Conservation (phyloP, 2,797 vertebrate genomes). For the Simalia tracyae region DNA sequence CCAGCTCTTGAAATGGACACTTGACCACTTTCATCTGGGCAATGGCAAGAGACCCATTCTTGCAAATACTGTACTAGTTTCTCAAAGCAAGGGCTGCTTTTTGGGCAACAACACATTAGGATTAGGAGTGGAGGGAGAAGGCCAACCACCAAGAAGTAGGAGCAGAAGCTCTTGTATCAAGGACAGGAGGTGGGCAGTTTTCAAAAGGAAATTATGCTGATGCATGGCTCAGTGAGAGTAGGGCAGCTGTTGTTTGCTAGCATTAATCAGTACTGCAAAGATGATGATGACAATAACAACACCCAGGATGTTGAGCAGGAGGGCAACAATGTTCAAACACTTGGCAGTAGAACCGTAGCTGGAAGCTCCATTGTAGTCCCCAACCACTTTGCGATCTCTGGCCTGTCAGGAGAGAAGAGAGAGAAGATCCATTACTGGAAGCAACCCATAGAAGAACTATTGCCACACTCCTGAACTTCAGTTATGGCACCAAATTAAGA, state of each 20-base stretch:
- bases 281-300: not conserved
- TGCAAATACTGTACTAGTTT: not conserved
- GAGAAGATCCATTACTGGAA: not conserved
- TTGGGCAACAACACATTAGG: not conserved
- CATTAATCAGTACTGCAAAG: accelerated
- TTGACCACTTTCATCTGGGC: not conserved
- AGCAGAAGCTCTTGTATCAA: not conserved
- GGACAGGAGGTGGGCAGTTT: not conserved
- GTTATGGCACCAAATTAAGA: not conserved
- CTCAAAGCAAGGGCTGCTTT: not conserved
- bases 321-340: constrained; percentile 3
- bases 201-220: not conserved
- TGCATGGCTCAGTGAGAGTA: not conserved
- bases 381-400: constrained; percentile 32
- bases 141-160: not conserved
- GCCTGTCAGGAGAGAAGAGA: constrained; percentile 17
- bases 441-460: not conserved
- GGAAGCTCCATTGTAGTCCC: constrained; percentile 17
- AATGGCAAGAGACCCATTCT: not conserved
- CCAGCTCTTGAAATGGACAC: not conserved
- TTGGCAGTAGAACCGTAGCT: constrained; percentile 27
- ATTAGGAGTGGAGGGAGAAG: not conserved
- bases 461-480: not conserved
- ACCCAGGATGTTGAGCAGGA: not conserved
- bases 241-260: accelerated